Conservation (phyloP, 2,888 invertebrate genomes). For the Biston stratarius region DNA sequence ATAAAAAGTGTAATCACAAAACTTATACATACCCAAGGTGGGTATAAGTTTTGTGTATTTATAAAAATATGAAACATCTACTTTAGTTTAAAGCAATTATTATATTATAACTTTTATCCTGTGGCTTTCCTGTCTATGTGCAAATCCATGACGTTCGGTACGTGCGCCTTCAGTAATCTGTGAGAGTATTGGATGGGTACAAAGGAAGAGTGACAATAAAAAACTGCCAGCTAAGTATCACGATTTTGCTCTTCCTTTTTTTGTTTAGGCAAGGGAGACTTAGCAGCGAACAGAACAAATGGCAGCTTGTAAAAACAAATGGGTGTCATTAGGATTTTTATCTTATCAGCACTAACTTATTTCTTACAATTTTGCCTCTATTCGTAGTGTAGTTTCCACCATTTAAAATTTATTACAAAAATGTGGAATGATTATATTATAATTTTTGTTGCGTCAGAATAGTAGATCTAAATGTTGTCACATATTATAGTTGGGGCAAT, state of each 20-base stretch:
- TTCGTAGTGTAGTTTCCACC: background rate
- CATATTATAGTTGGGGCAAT: no score
- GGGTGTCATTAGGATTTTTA: slow-evolving; percentile 41
- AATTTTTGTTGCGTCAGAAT: no score
- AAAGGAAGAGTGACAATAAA: slow-evolving; percentile 28
- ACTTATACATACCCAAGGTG: background rate
- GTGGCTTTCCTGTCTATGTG: no score
- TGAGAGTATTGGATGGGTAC: slow-evolving; percentile 16
- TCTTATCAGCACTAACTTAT: slow-evolving; percentile 33
- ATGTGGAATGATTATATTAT: background rate
- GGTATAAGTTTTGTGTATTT: no score
- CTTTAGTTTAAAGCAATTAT: no score
- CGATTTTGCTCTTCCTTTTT: slow-evolving; percentile 24
- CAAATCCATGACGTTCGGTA: slow-evolving; percentile 6
- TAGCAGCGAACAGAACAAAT: slow-evolving; percentile 30
- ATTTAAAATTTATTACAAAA: background rate
- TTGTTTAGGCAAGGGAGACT: slow-evolving; percentile 33
- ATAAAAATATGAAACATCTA: no score
- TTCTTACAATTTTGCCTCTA: slow-evolving; percentile 3
- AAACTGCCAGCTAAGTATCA: slow-evolving; percentile 10
- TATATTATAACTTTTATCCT: no score
- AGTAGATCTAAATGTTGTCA: no score
- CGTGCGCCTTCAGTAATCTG: slow-evolving; percentile 22
- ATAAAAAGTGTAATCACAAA: background rate
- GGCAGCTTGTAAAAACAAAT: slow-evolving; percentile 44